Base-by-base conservation (phyloP, 2,797 vertebrate genomes). In the Protosalanx chinensis region DNA sequence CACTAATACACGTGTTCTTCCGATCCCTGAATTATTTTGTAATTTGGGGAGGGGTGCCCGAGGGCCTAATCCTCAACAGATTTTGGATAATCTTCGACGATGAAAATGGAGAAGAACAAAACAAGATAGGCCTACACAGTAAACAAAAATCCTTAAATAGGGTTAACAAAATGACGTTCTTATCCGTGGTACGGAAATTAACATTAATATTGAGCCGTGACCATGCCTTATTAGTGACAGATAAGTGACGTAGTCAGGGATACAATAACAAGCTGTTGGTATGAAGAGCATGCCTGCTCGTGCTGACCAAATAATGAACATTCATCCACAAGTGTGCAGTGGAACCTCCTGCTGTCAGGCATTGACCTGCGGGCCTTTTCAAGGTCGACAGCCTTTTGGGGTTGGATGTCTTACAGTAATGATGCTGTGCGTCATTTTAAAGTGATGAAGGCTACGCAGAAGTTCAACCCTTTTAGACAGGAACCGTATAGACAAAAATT, bases 11-110 rank as follows among this genome's bases (percentile, higher is more conserved):
- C 46, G n/a, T 66, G 77, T 79, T 81, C 67, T 63, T 78, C 74
- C 78, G 81, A 71, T 73, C 83, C 57, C 32, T 32, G 79, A 88
- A 88, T 90, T 87, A 82, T 81, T 87, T 46, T 89, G 88, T 89
- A 89, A 87, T 86, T 83, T 84, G 67, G 30, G 67, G 59, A 58
- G 72, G 53, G 60, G 77, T 33, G 29, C 27, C 37, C 30, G 70
- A 27, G 71, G 78, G 72, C 78, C 53, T 82, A 82, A 92, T 92
- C 90, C 90, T 82, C 84, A 91, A 88, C 90, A 91, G 85, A 89
- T 90, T 91, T 89, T 32, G 76, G 81, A 88, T 90, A 89, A 92
- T 90, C 89, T 92, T 81, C 81, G 83, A 87, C 87, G 71, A 82
- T 79, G 63, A 77, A 79, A 68, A 81, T 68, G 62, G 46, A 61